Conservation (phyloP, 2,113 vertebrate genomes). For the Opisthocomus hoazin region DNA sequence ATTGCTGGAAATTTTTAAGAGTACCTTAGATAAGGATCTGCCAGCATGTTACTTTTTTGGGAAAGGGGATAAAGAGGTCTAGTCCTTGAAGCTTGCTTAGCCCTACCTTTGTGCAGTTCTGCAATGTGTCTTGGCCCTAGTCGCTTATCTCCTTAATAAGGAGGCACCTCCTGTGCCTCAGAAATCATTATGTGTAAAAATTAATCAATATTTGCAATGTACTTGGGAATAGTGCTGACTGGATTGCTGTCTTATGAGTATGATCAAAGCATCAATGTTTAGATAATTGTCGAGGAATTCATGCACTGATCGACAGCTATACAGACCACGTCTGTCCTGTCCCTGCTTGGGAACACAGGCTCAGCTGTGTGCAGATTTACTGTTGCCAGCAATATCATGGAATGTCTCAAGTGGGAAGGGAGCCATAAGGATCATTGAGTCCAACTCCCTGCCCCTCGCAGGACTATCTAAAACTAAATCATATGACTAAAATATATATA, state of each 20-base stretch:
- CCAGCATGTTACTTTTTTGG: background rate
- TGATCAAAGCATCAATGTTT: background rate
- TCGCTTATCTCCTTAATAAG: background rate
- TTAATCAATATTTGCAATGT: background rate
- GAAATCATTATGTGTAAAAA: background rate
- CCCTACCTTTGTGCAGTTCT: background rate
- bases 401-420: background rate
- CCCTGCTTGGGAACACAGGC: background rate
- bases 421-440: background rate
- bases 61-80: background rate
- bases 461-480: background rate
- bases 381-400: background rate
- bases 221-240: background rate
- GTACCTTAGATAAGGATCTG: background rate
- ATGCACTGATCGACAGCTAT: background rate
- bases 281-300: background rate
- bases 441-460: background rate
- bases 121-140: background rate
- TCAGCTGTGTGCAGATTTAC: background rate
- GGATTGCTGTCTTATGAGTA: background rate
- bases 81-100: background rate
- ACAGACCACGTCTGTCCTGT: background rate
- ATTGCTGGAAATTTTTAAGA: background rate
- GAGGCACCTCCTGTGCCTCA: background rate
- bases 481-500: background rate